These are phyloP conservation scores for Philopotamus ludificatus DNA, from an alignment of 1,140 invertebrate genomes.

Conservation along the genomic window DNA sequence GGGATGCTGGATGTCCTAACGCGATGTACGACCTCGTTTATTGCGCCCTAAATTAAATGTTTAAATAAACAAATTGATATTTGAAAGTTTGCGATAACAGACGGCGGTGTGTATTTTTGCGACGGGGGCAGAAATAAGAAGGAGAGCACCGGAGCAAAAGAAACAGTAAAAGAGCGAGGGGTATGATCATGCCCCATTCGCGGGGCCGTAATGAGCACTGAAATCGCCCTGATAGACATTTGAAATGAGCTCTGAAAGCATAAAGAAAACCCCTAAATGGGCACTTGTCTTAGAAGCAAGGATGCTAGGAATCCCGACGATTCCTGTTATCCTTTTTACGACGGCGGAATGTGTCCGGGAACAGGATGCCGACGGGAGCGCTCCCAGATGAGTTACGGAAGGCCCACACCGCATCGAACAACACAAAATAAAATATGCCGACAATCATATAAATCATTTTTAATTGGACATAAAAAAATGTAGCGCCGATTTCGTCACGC, in stretches of 20 bases:
- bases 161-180: slow-evolving; percentile 27
- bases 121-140: no score
- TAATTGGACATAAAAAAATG: no score
- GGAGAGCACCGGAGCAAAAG: slow-evolving; percentile 22
- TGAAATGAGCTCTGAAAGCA: slow-evolving; percentile 31
- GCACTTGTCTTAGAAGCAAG: slow-evolving; percentile 28
- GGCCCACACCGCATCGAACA: no score
- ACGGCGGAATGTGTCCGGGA: slow-evolving; percentile 20
- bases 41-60: background rate
- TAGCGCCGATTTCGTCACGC: background rate
- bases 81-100: background rate
- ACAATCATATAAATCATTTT: no score
- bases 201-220: slow-evolving; percentile 36
- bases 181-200: slow-evolving; percentile 33
- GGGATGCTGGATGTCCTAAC: background rate
- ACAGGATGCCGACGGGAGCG: slow-evolving; percentile 35
- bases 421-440: no score
- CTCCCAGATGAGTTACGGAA: slow-evolving; percentile 19
- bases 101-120: no score
- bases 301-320: slow-evolving; percentile 24
- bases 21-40: background rate
- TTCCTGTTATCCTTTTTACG: slow-evolving; percentile 35
- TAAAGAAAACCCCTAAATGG: slow-evolving; percentile 37
- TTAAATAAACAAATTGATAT: background rate
- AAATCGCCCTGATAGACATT: slow-evolving; percentile 40